Evolutionary conservation across 2,797 vertebrate species (phyloP), one percentile per base, ranked within the genome.

Genomic region (Jordanella pulchra): DNA sequence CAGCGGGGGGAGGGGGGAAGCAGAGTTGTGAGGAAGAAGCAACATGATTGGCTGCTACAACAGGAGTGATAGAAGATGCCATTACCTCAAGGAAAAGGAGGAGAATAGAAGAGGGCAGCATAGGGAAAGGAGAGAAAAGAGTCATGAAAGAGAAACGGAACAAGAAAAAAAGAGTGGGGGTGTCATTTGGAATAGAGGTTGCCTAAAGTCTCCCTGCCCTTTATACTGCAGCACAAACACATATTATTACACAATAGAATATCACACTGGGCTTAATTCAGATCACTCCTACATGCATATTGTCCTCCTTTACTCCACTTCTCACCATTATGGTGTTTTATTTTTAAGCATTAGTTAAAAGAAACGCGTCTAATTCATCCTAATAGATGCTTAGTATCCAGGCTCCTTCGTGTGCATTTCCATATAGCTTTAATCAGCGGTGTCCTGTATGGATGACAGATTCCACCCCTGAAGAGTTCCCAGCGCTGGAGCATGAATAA

Each of bases 11-110:
- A 12, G n/a, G 45, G 35, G 35, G 66, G 58, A 12, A 60, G 67
- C 30, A 65, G 78, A 75, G 53, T 50, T 66, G 80, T 47, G 45
- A 89, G 84, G 75, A 81, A 81, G 69, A 74, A 81, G 79, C 65
- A 35, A 72, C 72, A 72, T 83, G 90, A 89, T 83, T 85, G 89
- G 87, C 72, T 47, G 64, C 71, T 61, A 67, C 72, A 39, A 77
- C 42, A 89, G 86, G 87, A 78, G 79, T 78, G 86, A 83, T 70
- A 87, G 79, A 76, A 67, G 83, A 88, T 48, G 78, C 72, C 81
- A 79, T 90, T 89, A 95, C 94, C 94, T 95, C 94, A 92, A 88
- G 88, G 89, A 90, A 61, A 87, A 91, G 85, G 89, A 91, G 87
- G 91, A 92, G 91, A 93, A 88, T 85, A 86, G 91, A 87, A 79